These are phyloP conservation scores for Pinctada fucata DNA, from an alignment of 2,888 invertebrate species.

Conservation along the genomic window DNA sequence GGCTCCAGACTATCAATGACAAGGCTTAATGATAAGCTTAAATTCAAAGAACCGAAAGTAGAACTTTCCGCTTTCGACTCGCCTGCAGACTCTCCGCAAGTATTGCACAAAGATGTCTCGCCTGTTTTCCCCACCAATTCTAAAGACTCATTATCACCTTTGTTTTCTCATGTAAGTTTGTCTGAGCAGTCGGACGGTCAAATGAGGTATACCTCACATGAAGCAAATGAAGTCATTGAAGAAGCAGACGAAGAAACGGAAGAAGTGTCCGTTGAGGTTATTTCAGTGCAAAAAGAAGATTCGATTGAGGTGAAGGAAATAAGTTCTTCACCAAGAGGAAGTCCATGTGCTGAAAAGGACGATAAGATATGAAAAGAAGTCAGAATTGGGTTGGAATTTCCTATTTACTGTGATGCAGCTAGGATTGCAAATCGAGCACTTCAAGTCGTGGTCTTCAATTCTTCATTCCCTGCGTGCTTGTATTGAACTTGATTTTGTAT, in stretches of 20 bases:
- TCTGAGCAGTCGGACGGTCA: neutral
- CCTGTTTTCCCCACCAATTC: neutral
- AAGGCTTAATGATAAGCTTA: conserved; percentile 21
- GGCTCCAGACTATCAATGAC: conserved; percentile 41
- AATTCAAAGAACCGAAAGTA: conserved; percentile 19
- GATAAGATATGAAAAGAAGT: no score
- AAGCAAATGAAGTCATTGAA: neutral
- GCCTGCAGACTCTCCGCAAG: conserved; percentile 3
- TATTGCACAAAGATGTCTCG: conserved; percentile 1
- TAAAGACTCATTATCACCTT: conserved; percentile 15
- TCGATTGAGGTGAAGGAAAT: no score
- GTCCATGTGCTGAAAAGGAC: no score
- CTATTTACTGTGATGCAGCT: no score
- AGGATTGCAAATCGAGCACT: no score
- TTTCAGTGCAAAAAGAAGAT: no score
- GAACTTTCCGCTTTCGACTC: neutral
- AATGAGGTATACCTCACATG: neutral
- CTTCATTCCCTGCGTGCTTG: no score
- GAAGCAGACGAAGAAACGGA: neutral
- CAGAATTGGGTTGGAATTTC: no score
- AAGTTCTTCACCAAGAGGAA: no score
- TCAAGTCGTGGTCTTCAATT: no score
- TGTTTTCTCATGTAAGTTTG: conserved; percentile 14
- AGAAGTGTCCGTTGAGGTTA: no score
- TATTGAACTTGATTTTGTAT: no score